phyloP scores from a whole-genome alignment of 92 coral and sea anemone species.

The Porites lobata region DNA sequence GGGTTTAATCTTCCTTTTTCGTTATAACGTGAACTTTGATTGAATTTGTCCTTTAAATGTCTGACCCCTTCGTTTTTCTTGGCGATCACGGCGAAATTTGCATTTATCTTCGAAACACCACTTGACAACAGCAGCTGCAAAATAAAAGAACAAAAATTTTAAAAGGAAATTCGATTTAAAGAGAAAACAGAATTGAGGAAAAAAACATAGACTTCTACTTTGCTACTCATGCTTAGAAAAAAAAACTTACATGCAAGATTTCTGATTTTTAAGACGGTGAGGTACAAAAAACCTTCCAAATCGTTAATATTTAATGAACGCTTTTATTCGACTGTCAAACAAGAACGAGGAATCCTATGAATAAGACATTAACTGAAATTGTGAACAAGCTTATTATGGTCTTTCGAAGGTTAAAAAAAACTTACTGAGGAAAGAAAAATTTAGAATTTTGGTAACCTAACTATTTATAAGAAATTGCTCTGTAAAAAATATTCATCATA shows the following conservation, averaged over 20 bases:
- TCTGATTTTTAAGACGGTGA: constrained; percentile 24
- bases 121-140: constrained; percentile 28
- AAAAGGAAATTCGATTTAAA: not conserved
- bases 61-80: not conserved
- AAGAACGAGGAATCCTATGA: constrained; percentile 10
- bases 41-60: not conserved
- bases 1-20: not conserved
- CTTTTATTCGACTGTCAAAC: constrained; percentile 48
- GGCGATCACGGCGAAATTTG: constrained; percentile 36
- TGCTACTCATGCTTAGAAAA: not conserved
- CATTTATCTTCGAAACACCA: constrained; percentile 18
- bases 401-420: constrained; percentile 25
- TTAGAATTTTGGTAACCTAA: not conserved
- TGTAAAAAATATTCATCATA: too few relatives aligned
- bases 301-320: constrained; percentile 67
- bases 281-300: constrained; percentile 55
- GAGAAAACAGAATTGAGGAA: not conserved
- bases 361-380: constrained; percentile 1
- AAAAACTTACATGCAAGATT: not conserved
- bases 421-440: not conserved
- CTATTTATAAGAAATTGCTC: too few relatives aligned
- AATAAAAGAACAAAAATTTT: not conserved
- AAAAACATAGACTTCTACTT: not conserved
- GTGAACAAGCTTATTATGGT: constrained; percentile 17
- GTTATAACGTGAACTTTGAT: not conserved